Conservation (phyloP, 2,797 vertebrate species). For the Hydrolagus colliei region DNA sequence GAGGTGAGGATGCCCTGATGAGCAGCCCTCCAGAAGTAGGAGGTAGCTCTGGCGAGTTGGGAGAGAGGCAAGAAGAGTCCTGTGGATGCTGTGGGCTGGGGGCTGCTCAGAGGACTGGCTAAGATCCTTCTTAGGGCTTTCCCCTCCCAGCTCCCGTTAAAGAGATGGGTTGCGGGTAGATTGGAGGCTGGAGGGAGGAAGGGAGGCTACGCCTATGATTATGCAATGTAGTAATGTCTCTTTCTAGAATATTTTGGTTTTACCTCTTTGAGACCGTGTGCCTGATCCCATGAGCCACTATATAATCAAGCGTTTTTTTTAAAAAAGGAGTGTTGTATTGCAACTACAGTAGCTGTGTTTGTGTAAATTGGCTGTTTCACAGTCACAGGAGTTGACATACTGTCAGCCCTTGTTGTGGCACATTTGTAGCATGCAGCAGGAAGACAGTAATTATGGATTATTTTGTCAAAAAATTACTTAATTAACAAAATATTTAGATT, state of each 20-base stretch:
- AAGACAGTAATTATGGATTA: slow-evolving; percentile 40
- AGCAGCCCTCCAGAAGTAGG: too few relatives aligned
- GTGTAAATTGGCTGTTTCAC: background rate
- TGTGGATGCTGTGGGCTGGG: too few relatives aligned
- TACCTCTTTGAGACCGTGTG: slow-evolving; percentile 49
- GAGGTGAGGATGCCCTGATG: too few relatives aligned
- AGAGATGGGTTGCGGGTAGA: too few relatives aligned
- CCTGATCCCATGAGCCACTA: slow-evolving; percentile 60
- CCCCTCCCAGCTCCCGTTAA: too few relatives aligned
- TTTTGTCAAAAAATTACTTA: slow-evolving; percentile 35
- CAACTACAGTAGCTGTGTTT: slow-evolving; percentile 44
- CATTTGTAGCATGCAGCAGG: slow-evolving; percentile 10
- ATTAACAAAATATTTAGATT: slow-evolving; percentile 4
- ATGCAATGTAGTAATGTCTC: background rate
- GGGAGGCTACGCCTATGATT: background rate
- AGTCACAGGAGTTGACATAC: background rate
- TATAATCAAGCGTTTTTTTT: slow-evolving; percentile 44
- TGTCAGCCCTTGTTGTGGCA: background rate
- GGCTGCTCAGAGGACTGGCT: too few relatives aligned
- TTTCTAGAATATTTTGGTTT: background rate
- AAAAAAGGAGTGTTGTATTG: slow-evolving; percentile 49
- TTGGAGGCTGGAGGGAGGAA: too few relatives aligned
- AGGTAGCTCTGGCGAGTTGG: too few relatives aligned
- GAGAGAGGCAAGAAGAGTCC: too few relatives aligned
- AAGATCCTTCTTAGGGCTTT: too few relatives aligned